Conservation (phyloP, 2,888 invertebrate genomes). For the Epirrita christyi region DNA sequence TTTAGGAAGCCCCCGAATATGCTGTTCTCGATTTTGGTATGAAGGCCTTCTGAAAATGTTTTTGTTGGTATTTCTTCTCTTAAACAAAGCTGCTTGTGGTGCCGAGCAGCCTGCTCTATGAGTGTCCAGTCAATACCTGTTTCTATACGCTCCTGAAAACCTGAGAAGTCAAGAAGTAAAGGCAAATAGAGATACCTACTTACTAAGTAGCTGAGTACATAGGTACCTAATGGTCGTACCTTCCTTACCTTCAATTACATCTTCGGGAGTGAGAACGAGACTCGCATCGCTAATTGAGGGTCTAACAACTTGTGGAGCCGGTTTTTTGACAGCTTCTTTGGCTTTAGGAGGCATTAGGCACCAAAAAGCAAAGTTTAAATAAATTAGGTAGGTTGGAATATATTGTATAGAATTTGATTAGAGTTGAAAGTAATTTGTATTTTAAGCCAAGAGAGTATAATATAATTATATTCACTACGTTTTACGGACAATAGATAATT, state of each 20-base stretch:
- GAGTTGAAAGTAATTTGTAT: too few relatives aligned
- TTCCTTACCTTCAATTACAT: slow-evolving; percentile 63
- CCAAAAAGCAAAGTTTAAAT: neutral
- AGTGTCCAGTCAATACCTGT: slow-evolving; percentile 69
- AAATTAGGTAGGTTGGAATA: too few relatives aligned
- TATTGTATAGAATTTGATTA: too few relatives aligned
- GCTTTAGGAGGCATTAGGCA: slow-evolving; percentile 63
- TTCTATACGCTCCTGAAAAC: slow-evolving; percentile 68
- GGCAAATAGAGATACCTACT: neutral
- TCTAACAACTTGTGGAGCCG: slow-evolving; percentile 47
- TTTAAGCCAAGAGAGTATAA: too few relatives aligned
- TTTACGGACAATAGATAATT: too few relatives aligned
- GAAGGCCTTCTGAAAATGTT: slow-evolving; percentile 60
- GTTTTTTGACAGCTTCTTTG: slow-evolving; percentile 59
- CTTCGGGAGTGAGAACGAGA: slow-evolving; percentile 59
- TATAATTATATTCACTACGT: too few relatives aligned
- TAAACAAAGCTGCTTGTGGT: slow-evolving; percentile 57
- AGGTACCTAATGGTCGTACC: neutral
- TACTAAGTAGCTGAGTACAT: too few relatives aligned
- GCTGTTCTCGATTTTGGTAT: slow-evolving; percentile 65
- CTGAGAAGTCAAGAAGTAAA: slow-evolving; percentile 42
- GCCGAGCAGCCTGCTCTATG: slow-evolving; percentile 52
- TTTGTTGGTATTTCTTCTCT: slow-evolving; percentile 46
- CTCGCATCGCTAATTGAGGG: slow-evolving; percentile 68
- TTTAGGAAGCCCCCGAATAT: slow-evolving; percentile 62